Evolutionary conservation across 2,888 invertebrate genomes (phyloP), one percentile per base, ranked within the genome.

Genomic region (Agrochola macilenta): DNA sequence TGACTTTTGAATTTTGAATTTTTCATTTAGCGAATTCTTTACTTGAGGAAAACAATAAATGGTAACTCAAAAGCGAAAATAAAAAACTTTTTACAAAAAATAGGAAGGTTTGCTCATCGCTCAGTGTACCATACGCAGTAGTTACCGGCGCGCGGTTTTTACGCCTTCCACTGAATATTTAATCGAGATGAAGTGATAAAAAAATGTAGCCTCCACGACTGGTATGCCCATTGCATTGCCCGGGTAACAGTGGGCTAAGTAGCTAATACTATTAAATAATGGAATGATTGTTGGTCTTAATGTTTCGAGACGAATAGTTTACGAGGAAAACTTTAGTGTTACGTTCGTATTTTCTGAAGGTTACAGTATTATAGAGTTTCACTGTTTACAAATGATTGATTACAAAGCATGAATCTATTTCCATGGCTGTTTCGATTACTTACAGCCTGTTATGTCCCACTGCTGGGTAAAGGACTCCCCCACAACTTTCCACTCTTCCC

Each of bases 111-210:
- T 46, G 14, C 46, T 46, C 11, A 46, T 46, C 46, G 64, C 20
- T 80, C 73, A 58, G 84, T 90, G 80, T 84, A 69, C 68, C 79
- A 46, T 61, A 23, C 65, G 69, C 76, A 85, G 83, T 86, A 87
- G 89, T 88, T 87, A 87, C 87, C 69, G 69, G 74, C 69, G 82
- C 87, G 78, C 80, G 79, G 82, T 87, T 88, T 87, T 89, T 87
- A 89, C 86, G 81, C 79, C 83, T 64, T 81, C 74, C 75, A 66
- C 70, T 91, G 88, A 91, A 91, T 91, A 89, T 89, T 91, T 87
- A 81, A 90, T 70, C 77, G 78, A 86, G 82, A 91, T 90, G 84
- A 87, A 90, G 90, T 90, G 90, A 91, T 91, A 90, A 91, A 91
- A 90, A 91, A 89, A 85, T 86, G 86, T 87, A 79, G 82, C 82